A percentile compares a stretch with the other conserved stretches of the same genome.
phyloP scores from a whole-genome alignment of 2,888 invertebrate genomes.

The Euphydryas editha region DNA sequence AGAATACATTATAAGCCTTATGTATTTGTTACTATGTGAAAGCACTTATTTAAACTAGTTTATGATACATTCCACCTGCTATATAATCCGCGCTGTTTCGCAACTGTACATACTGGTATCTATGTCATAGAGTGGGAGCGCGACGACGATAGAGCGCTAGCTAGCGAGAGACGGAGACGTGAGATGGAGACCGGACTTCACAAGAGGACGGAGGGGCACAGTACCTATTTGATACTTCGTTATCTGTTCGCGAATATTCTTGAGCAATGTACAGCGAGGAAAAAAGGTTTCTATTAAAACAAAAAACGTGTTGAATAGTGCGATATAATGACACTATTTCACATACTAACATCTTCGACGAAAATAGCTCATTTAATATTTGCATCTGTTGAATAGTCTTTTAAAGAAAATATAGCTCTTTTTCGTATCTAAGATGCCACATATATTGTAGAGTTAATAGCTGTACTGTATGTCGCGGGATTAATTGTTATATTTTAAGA shows the following conservation, averaged over 20 bases:
- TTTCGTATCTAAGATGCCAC: conserved; percentile 53
- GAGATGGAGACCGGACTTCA: conserved; percentile 69
- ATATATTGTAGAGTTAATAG: conserved; percentile 32
- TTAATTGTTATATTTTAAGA: conserved; percentile 48
- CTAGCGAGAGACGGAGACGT: conserved; percentile 58
- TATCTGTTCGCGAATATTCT: conserved; percentile 82
- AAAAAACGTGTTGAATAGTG: conserved; percentile 49
- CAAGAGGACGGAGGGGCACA: conserved; percentile 76
- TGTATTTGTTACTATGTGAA: conserved; percentile 72
- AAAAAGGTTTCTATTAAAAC: conserved; percentile 68
- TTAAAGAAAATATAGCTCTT: conserved; percentile 38
- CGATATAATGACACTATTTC: conserved; percentile 44
- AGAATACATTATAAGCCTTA: conserved; percentile 47
- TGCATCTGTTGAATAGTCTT: conserved; percentile 18
- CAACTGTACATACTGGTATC: conserved; percentile 76
- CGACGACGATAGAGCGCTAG: conserved; percentile 49
- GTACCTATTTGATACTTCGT: conserved; percentile 63
- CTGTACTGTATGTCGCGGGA: conserved; percentile 69
- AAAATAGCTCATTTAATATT: conserved; percentile 41
- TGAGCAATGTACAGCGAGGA: conserved; percentile 75
- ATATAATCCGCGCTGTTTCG: conserved; percentile 83
- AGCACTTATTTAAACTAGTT: conserved; percentile 81
- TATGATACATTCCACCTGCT: conserved; percentile 81
- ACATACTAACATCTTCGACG: conserved; percentile 38
- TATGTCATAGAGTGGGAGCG: conserved; percentile 73